Conservation (phyloP, 2,797 vertebrate genomes). For the Tarsius wallacei region DNA sequence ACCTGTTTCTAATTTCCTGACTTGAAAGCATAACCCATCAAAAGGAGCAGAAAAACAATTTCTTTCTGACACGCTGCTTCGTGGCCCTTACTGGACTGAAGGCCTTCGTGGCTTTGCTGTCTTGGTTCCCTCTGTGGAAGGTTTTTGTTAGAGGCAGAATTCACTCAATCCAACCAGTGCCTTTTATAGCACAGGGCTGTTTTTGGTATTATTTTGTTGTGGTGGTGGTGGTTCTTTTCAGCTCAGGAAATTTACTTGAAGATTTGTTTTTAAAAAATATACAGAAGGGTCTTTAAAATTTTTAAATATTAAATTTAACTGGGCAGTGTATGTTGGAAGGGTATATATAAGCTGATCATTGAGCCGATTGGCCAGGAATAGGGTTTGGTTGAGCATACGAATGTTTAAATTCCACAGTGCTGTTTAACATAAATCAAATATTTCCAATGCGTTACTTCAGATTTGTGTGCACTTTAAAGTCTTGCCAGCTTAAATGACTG, state of each 20-base stretch:
- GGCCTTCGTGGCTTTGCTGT: conserved; percentile 86
- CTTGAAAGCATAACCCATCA: conserved; percentile 98
- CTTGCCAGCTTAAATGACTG: conserved; percentile 81
- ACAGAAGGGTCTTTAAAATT: conserved; percentile 75
- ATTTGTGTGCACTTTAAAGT: conserved; percentile 80
- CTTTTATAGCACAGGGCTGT: conserved; percentile 79
- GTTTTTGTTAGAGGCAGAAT: conserved; percentile 85
- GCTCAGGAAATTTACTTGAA: conserved; percentile 87
- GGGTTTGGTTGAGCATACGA: conserved; percentile 64
- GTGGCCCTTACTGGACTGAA: conserved; percentile 88
- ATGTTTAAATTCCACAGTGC: conserved; percentile 76
- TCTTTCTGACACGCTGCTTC: conserved; percentile 94
- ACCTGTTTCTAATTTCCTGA: conserved; percentile 99
- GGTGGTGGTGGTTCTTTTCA: conserved; percentile 90
- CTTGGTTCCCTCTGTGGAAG: conserved; percentile 86
- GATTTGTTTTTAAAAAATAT: conserved; percentile 70
- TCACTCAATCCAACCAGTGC: conserved; percentile 83
- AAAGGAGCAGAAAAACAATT: conserved; percentile 96
- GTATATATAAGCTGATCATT: conserved; percentile 77
- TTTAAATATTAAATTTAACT: conserved; percentile 81
- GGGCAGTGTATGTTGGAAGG: conserved; percentile 69
- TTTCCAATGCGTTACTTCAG: conserved; percentile 78
- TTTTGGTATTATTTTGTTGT: conserved; percentile 83
- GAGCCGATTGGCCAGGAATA: conserved; percentile 68
- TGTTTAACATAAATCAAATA: conserved; percentile 82